Evolutionary conservation across 2,113 vertebrate genomes (phyloP).

Genomic region (Bombycilla garrulus): DNA sequence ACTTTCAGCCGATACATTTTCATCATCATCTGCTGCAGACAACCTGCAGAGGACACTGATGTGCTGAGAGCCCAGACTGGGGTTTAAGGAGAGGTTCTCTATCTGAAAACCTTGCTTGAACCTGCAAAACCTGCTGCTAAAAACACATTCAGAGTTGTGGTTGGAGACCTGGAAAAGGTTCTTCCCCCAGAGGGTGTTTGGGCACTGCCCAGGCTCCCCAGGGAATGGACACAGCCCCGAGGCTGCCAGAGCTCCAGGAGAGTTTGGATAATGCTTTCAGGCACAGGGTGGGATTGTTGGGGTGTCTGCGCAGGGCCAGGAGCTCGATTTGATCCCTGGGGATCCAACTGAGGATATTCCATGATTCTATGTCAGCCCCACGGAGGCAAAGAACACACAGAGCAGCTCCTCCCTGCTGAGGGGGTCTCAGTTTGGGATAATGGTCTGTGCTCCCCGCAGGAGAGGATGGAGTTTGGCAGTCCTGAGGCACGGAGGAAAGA

Average conservation of each 20-base stretch:
- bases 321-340: not conserved
- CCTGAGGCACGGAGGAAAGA: not conserved
- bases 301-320: not conserved
- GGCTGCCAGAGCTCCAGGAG: not conserved
- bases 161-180: not conserved
- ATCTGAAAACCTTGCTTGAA: not conserved
- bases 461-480: not conserved
- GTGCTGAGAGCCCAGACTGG: not conserved
- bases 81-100: not conserved
- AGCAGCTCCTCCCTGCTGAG: not conserved
- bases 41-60: not conserved
- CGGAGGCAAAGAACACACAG: not conserved
- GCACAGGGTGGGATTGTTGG: not conserved
- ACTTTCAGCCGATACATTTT: not conserved
- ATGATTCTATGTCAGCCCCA: not conserved
- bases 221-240: not conserved
- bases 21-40: not conserved
- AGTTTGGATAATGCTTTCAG: accelerated
- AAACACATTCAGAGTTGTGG: not conserved
- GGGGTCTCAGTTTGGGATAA: not conserved
- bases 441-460: not conserved
- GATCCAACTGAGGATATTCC: not conserved
- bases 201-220: not conserved
- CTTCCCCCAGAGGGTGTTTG: not conserved
- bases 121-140: not conserved